Evolutionary conservation across 2,113 vertebrate genomes (phyloP).

Genomic region (Rhipidura dahli): DNA sequence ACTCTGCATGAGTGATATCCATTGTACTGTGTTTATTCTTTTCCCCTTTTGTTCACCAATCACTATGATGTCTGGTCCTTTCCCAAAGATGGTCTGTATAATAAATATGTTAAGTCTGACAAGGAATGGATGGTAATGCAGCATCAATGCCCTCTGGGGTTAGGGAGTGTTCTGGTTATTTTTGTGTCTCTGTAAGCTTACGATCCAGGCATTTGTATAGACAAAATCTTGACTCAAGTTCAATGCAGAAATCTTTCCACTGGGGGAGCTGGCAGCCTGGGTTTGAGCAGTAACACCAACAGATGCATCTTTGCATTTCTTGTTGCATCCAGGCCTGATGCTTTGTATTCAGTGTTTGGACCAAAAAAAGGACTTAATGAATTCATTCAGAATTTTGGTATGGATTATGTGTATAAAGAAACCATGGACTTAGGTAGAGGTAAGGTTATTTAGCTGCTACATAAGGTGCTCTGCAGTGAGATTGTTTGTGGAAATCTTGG

Average conservation of each 20-base stretch:
- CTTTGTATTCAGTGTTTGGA: neutral
- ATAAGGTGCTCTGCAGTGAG: neutral
- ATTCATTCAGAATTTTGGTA: neutral
- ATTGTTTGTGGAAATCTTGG: neutral
- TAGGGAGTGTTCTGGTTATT: constrained; percentile 45
- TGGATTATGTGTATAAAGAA: neutral
- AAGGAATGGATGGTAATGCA: constrained; percentile 42
- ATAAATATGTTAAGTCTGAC: constrained; percentile 26
- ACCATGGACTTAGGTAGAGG: neutral
- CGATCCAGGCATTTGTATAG: neutral
- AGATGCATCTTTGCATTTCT: neutral
- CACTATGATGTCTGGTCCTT: constrained; percentile 23
- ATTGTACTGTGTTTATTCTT: constrained; percentile 54
- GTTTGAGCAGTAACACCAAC: neutral
- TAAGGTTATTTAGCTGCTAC: neutral
- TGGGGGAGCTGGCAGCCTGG: constrained; percentile 36
- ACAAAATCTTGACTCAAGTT: neutral
- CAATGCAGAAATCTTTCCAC: neutral
- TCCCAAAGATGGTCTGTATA: constrained; percentile 42
- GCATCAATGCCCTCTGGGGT: constrained; percentile 47
- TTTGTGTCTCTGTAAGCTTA: constrained; percentile 6
- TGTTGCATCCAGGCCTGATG: neutral
- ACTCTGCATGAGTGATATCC: constrained; percentile 14
- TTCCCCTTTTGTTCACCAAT: constrained; percentile 41
- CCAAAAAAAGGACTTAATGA: neutral